These are phyloP conservation scores for Apeltes quadracus DNA, from an alignment of 2,113 vertebrate genomes.

Conservation along the genomic window DNA sequence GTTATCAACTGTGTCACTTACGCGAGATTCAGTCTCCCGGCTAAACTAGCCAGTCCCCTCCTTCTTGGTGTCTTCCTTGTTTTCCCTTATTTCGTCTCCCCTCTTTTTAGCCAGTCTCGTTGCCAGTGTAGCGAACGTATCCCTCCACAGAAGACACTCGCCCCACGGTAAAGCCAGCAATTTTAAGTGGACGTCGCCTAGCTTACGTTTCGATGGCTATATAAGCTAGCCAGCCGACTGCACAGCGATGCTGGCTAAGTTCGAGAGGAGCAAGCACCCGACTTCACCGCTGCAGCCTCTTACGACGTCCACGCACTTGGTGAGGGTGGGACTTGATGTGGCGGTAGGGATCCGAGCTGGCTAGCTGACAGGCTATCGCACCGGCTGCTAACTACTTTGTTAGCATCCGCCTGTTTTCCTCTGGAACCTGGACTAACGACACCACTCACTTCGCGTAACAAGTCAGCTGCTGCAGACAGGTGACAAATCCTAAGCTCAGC, in stretches of 20 bases:
- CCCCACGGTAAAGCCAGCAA: conserved; percentile 37
- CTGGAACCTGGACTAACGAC: conserved; percentile 6
- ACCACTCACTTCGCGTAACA: conserved; percentile 23
- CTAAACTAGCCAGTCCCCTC: conserved; percentile 69
- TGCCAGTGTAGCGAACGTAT: conserved; percentile 59
- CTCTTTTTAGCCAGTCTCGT: conserved; percentile 65
- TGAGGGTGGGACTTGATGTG: conserved; percentile 73
- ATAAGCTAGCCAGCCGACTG: conserved; percentile 36
- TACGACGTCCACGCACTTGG: conserved; percentile 65
- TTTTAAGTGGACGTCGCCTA: conserved; percentile 27
- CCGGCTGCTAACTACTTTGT: conserved; percentile 51
- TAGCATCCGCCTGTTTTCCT: conserved; percentile 44
- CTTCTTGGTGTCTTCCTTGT: conserved; percentile 64
- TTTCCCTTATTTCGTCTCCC: conserved; percentile 68
- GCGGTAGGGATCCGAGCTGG: conserved; percentile 32
- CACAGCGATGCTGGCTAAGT: conserved; percentile 55
- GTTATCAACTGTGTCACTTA: conserved; percentile 60
- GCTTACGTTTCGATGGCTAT: conserved; percentile 12
- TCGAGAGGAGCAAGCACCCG: conserved; percentile 32
- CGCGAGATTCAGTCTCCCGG: conserved; percentile 70
- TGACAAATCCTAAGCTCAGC: conserved; percentile 29
- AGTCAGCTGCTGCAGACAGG: conserved; percentile 33
- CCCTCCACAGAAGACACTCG: conserved; percentile 49
- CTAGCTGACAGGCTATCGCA: conserved; percentile 57
- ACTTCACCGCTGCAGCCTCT: conserved; percentile 62